Evolutionary conservation across 2,113 vertebrate genomes (phyloP).

Genomic region (Grammomys dolichurus): DNA sequence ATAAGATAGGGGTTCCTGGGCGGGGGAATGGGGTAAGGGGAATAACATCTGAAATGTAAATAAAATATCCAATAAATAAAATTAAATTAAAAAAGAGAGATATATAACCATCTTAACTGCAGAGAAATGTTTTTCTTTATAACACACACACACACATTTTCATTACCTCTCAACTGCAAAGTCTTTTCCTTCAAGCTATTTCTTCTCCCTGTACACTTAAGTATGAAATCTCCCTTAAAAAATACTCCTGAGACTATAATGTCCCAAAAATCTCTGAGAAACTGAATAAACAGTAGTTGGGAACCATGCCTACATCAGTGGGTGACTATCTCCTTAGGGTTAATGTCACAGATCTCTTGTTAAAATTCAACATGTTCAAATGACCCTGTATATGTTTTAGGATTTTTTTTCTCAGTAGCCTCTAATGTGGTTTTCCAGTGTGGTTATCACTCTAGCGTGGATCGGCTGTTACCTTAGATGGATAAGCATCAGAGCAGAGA

Average conservation of each 20-base stretch:
- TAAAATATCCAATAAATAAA: too few relatives aligned
- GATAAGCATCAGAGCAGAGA: not conserved
- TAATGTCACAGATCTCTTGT: not conserved
- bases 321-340: not conserved
- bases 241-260: slow-evolving; percentile 32
- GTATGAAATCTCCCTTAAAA: slow-evolving; percentile 31
- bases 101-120: not conserved
- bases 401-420: slow-evolving; percentile 19
- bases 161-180: slow-evolving; percentile 4
- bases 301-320: not conserved
- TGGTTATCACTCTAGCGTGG: not conserved
- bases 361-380: slow-evolving; percentile 24
- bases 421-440: not conserved
- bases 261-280: slow-evolving; percentile 43
- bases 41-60: too few relatives aligned
- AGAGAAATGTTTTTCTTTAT: not conserved
- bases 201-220: not conserved
- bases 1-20: too few relatives aligned
- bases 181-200: slow-evolving; percentile 23
- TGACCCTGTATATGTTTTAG: slow-evolving; percentile 22
- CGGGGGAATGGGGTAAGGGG: too few relatives aligned
- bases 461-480: not conserved
- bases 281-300: not conserved
- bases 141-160: not conserved
- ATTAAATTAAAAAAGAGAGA: too few relatives aligned